Evolutionary conservation across 2,888 invertebrate species (phyloP).

Genomic region (Macrostomum cliftonense): DNA sequence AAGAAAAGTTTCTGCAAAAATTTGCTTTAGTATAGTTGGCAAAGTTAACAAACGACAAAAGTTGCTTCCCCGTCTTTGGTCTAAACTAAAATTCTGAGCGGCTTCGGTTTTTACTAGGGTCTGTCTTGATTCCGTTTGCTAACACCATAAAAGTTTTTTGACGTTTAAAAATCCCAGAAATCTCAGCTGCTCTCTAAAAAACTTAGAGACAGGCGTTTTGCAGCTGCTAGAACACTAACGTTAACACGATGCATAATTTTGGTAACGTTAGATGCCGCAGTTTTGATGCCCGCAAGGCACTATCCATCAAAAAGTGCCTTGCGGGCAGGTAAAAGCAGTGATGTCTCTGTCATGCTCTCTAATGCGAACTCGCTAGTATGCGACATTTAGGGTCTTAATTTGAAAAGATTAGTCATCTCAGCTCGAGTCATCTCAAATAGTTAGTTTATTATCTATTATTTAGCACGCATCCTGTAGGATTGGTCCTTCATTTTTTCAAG

Average conservation of each 20-base stretch:
- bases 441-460: neutral
- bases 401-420: neutral
- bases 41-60: too few relatives aligned
- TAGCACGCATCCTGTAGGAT: neutral
- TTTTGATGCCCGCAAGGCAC: slow-evolving; percentile 1
- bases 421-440: neutral
- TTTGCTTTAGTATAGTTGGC: too few relatives aligned
- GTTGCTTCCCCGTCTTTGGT: too few relatives aligned
- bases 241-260: neutral
- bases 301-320: slow-evolving; percentile 2
- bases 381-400: slow-evolving; percentile 1
- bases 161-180: too few relatives aligned
- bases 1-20: too few relatives aligned
- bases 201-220: too few relatives aligned
- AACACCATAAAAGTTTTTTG: too few relatives aligned
- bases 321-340: slow-evolving; percentile 2
- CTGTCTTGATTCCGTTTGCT: too few relatives aligned
- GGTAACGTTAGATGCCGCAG: slow-evolving; percentile 1
- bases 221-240: too few relatives aligned
- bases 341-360: neutral
- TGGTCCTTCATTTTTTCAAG: slow-evolving; percentile 8
- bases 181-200: too few relatives aligned
- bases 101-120: too few relatives aligned
- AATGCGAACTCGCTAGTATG: slow-evolving; percentile 3
- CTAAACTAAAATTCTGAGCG: too few relatives aligned